Percentiles rank a stretch among this genome's conserved stretches.
Evolutionary conservation across 1,140 invertebrate genomes (phyloP).

Genomic region (Zaprionus taronus): DNA sequence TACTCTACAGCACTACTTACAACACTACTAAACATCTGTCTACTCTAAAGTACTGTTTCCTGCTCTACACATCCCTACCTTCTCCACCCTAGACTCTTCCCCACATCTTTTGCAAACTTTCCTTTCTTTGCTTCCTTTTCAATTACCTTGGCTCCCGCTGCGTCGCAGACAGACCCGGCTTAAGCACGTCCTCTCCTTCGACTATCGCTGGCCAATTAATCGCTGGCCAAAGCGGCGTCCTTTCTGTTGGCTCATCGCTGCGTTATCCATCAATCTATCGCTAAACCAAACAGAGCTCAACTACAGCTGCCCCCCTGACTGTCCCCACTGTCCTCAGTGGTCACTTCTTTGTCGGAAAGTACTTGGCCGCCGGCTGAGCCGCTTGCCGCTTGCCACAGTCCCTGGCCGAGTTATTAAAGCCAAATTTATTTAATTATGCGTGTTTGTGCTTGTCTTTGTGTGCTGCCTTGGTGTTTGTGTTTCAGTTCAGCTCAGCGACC

Average conservation of each 20-base stretch:
- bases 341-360: background rate
- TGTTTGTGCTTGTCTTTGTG: conserved; percentile 19
- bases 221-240: background rate
- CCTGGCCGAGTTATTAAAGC: conserved; percentile 65
- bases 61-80: no score
- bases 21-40: no score
- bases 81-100: background rate
- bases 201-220: conserved; percentile 11
- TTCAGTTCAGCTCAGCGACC: background rate
- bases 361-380: conserved; percentile 1
- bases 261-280: conserved; percentile 20
- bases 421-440: conserved; percentile 75
- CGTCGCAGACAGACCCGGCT: background rate
- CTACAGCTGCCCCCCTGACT: background rate
- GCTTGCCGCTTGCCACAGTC: background rate
- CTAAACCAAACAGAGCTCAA: conserved; percentile 3
- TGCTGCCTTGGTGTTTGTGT: background rate
- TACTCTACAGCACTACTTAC: no score
- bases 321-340: background rate
- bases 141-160: conserved; percentile 1
- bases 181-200: background rate
- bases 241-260: background rate
- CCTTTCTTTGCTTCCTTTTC: background rate
- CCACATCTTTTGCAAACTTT: background rate
- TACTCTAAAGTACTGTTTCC: no score